Evolutionary conservation across 2,888 invertebrate genomes (phyloP).

Genomic region (Gymnoscelis rufifasciata): DNA sequence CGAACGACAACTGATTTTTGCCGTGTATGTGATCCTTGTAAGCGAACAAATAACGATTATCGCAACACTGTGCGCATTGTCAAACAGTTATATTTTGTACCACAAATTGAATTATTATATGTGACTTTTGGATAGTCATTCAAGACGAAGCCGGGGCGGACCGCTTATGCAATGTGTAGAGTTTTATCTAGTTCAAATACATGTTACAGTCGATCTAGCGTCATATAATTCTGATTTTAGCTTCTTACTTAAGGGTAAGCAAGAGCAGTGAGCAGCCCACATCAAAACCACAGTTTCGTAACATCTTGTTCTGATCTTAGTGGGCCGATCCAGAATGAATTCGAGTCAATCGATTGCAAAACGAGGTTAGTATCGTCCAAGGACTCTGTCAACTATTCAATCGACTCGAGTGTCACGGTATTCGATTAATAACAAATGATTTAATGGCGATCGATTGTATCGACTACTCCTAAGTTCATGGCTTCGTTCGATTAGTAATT

Average conservation of each 20-base stretch:
- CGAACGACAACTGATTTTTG: no score
- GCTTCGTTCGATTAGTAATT: constrained; percentile 45
- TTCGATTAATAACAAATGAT: constrained; percentile 53
- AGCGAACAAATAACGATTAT: no score
- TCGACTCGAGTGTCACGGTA: constrained; percentile 48
- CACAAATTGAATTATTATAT: no score
- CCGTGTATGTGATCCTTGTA: no score
- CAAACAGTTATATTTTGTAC: no score
- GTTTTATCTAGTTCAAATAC: no score
- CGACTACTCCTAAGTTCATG: constrained; percentile 50
- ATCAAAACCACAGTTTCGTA: constrained; percentile 41
- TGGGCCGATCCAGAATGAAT: constrained; percentile 57
- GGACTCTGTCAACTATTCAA: constrained; percentile 53
- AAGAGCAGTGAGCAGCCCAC: not conserved
- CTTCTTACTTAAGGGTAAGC: not conserved
- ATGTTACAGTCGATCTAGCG: no score
- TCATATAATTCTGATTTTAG: not conserved
- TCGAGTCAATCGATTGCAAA: constrained; percentile 60
- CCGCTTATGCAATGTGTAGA: no score
- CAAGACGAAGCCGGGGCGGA: no score
- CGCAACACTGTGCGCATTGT: no score
- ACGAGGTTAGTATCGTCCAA: constrained; percentile 65
- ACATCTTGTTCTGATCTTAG: constrained; percentile 44
- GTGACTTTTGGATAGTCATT: no score
- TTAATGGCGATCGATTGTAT: constrained; percentile 47